Conservation (phyloP, 64 coral and sea anemone genomes). For the Montipora cactus region DNA sequence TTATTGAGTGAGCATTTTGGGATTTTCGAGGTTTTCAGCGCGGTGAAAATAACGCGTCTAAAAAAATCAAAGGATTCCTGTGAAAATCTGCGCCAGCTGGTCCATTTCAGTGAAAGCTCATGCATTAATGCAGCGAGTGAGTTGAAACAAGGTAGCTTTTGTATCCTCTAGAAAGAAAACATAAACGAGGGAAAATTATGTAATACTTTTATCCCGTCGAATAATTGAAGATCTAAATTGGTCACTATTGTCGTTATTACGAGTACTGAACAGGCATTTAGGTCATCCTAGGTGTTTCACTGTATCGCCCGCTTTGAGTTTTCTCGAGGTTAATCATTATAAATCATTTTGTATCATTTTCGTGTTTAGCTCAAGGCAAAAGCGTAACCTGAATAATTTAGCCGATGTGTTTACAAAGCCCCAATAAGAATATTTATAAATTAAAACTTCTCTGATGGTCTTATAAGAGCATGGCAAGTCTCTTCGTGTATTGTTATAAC, state of each 20-base stretch:
- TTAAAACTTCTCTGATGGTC: conserved; percentile 41
- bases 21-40: too few relatives aligned
- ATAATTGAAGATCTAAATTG: background rate
- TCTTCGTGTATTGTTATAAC: conserved; percentile 15
- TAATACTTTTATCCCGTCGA: background rate
- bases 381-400: conserved; percentile 43
- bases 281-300: background rate
- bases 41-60: too few relatives aligned
- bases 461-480: conserved; percentile 46
- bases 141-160: conserved; percentile 35
- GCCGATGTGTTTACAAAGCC: conserved; percentile 37
- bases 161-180: background rate
- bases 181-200: background rate
- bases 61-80: too few relatives aligned
- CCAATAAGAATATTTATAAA: conserved; percentile 57
- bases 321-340: background rate
- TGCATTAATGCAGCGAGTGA: background rate
- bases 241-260: conserved; percentile 23
- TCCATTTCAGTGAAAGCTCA: background rate
- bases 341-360: background rate
- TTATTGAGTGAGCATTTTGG: too few relatives aligned
- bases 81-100: background rate
- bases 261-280: background rate
- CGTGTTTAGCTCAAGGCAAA: background rate
- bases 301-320: background rate